A percentile compares a stretch with the other conserved stretches of the same genome.
Evolutionary conservation across 1,140 invertebrate genomes (phyloP).

Genomic region (Teleopsis dalmanni): DNA sequence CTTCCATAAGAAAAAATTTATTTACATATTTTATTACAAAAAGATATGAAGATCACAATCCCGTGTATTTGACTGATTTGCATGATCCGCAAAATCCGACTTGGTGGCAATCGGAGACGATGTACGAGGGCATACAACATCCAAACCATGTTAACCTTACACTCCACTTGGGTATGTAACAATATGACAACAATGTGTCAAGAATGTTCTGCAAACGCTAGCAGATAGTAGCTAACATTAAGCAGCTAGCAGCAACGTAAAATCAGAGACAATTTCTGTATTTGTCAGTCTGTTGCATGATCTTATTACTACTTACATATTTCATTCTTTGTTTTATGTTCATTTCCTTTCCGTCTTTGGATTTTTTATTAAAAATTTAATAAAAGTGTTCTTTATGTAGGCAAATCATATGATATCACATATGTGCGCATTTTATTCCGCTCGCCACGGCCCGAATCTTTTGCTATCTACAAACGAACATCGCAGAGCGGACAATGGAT

Average conservation of each 20-base stretch:
- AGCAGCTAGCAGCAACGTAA: no score
- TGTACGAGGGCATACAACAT: slow-evolving; percentile 85
- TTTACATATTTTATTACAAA: not conserved
- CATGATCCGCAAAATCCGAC: slow-evolving; percentile 82
- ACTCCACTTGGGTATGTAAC: slow-evolving; percentile 69
- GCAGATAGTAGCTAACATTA: no score
- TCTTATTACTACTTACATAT: no score
- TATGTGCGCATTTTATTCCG: slow-evolving; percentile 90
- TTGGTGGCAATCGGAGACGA: slow-evolving; percentile 98
- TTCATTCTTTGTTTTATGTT: no score
- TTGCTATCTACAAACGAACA: slow-evolving; percentile 88
- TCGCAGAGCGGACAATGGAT: slow-evolving; percentile 76
- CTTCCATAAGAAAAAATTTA: not conserved
- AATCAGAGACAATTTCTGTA: no score
- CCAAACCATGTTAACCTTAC: slow-evolving; percentile 90
- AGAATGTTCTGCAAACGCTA: not conserved
- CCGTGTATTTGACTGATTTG: slow-evolving; percentile 78
- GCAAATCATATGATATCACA: slow-evolving; percentile 96
- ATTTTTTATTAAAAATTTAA: not conserved
- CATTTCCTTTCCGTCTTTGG: not conserved
- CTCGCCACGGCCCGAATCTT: slow-evolving; percentile 92
- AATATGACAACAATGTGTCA: no score
- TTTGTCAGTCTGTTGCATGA: no score
- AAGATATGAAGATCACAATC: slow-evolving; percentile 33
- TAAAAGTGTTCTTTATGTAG: slow-evolving; percentile 45